Base-by-base conservation (phyloP, 2,888 invertebrate genomes). In the Pachliopta kotzebuea region DNA sequence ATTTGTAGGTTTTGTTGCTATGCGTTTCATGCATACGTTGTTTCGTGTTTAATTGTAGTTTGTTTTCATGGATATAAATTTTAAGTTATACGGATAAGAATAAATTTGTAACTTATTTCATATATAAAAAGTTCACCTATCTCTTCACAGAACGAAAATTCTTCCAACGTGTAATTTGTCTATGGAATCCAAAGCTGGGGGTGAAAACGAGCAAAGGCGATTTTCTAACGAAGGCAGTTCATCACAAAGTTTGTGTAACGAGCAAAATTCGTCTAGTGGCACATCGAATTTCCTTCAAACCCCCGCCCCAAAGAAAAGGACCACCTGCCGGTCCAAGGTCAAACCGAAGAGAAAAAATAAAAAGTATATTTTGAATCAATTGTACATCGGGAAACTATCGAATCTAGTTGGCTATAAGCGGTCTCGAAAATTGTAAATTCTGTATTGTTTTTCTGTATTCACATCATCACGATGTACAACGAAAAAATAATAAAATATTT, bases 351-450 rank as follows among this genome's bases (percentile, higher is more conserved):
- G 31, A 14, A 60, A 45, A 45, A 42, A n/a, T 24, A 54, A 24
- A 26, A 42, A 45, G 26, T 14, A 17, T 20, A 61, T 61, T 8
- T 23, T 55, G 1, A 54, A 45, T 14, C n/a, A 14, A 14, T 45
- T 61, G 14, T 61, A 61, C 45, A 17, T 4, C 8, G 61, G 61
- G 26, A 61, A 61, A 24, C 45, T 61, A 1, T 61, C 61, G 4
- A 55, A 61, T 37, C 53, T 61, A 3, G 55, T 29, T 17, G 23
- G 45, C 17, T 61, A 21, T 26, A 55, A 14, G 45, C 42, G 55
- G 17, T 24, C 37, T 21, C 6, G 59, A 26, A 26, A 49, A 26
- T 3, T 49, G 9, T 49, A 20, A 56, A 4, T 0, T n/a, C n/a
- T 45, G 45, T n/a, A 45, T 7, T 7, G n/a, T n/a, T 18, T 4